Percentiles rank a stretch among this genome's conserved stretches.
phyloP scores from a whole-genome alignment of 1,140 invertebrate species.

The Magallana gigas region DNA sequence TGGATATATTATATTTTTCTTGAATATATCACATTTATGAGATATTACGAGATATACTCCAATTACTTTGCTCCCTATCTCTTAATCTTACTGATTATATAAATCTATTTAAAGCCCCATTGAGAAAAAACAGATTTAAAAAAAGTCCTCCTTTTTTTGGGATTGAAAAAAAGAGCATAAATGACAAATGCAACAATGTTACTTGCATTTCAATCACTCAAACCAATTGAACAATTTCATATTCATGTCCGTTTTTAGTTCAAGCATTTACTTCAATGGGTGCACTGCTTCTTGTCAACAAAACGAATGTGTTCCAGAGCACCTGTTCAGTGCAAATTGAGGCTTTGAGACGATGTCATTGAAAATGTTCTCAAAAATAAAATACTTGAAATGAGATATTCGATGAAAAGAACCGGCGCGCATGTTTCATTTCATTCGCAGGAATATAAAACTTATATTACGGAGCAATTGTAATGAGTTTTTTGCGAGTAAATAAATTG shows the following conservation, averaged over 20 bases:
- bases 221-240: not conserved
- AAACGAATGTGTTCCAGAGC: not conserved
- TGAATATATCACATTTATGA: not conserved
- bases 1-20: not conserved
- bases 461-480: conserved; percentile 20
- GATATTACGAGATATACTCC: not conserved
- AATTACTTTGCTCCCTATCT: conserved; percentile 2
- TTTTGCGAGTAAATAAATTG: conserved; percentile 9
- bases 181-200: too few species aligned
- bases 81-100: not conserved
- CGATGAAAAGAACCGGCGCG: not conserved
- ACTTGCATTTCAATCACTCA: too few species aligned
- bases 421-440: conserved; percentile 4
- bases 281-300: conserved; percentile 23
- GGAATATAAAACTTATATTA: conserved; percentile 27
- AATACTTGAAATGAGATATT: conserved; percentile 30
- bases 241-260: not conserved
- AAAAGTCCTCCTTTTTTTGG: too few species aligned
- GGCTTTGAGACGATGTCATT: conserved; percentile 14
- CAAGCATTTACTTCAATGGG: not conserved
- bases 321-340: conserved; percentile 6
- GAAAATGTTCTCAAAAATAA: conserved; percentile 18
- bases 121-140: too few species aligned
- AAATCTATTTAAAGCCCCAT: too few species aligned
- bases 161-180: too few species aligned